Percentiles rank a stretch among this genome's conserved stretches.
phyloP scores from a whole-genome alignment of 2,797 vertebrate species.

The Lycodopsis pacificus region DNA sequence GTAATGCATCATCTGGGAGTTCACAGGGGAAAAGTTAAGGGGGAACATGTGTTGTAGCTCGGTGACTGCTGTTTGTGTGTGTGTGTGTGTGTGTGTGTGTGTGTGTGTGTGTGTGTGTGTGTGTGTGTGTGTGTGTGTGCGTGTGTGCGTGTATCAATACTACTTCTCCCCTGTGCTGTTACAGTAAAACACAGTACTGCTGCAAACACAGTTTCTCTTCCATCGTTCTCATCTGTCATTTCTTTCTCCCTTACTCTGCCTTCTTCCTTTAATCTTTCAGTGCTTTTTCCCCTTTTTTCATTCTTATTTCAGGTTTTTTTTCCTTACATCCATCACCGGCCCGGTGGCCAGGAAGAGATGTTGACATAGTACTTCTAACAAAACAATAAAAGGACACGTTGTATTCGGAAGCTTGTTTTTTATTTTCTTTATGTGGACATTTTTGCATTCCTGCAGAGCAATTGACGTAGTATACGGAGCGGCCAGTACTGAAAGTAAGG shows the following conservation, averaged over 20 bases:
- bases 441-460: not conserved
- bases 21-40: constrained; percentile 61
- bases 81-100: constrained; percentile 5
- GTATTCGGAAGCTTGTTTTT: too few relatives aligned
- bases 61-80: constrained; percentile 6
- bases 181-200: constrained; percentile 29
- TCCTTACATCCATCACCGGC: not conserved
- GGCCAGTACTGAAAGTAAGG: not conserved
- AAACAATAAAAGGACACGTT: too few relatives aligned
- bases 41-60: constrained; percentile 48
- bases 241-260: not conserved
- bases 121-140: constrained; percentile 15
- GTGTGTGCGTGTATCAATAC: not conserved
- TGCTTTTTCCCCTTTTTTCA: not conserved
- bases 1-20: constrained; percentile 57
- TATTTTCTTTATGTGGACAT: not conserved
- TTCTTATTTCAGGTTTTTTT: not conserved
- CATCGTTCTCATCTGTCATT: not conserved
- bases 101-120: constrained; percentile 20
- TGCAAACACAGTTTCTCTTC: constrained; percentile 25
- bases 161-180: constrained; percentile 12
- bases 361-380: not conserved
- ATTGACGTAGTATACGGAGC: not conserved
- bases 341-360: not conserved
- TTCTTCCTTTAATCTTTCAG: not conserved